Evolutionary conservation across 2,113 vertebrate species (phyloP), one percentile per base, ranked within the genome.

Genomic region (Eptesicus fuscus): DNA sequence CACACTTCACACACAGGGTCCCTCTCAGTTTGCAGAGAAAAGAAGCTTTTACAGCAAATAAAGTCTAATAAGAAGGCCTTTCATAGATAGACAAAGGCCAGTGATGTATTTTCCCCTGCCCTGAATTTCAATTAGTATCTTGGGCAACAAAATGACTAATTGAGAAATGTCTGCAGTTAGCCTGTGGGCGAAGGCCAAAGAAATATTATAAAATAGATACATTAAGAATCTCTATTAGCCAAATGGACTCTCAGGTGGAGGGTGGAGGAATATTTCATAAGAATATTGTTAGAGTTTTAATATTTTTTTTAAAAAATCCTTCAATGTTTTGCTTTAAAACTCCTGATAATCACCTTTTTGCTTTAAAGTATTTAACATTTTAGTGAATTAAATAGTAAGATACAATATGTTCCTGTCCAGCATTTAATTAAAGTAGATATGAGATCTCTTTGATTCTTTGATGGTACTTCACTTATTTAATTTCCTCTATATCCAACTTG

Each of bases 101-200:
- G 2, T 93, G 87, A 98, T 53, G 93, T 17, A 91, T 84, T 95
- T 94, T 96, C 93, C 95, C 85, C 96, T 97, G 97, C 80, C 77
- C 40, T 85, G 97, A 97, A 97, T 98, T 92, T 97, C 92, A 97
- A 98, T 97, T 70, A 98, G 95, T 91, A 96, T 94, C 87, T 93
- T 80, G 59, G 85, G 73, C 95, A 74, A 74, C 65, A 90, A 83
- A 96, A 67, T 61, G 91, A 96, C 78, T 53, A 88, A 95, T 35
- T 18, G 3, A 71, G 70, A 95, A 76, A 91, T 67, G 51, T 51
- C 30, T 85, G 30, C 40, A 30, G 82, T 85, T 53, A 47, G 47
- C 67, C n/a, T 74, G 12, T 32, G 3, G 56, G 59, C n/a, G 25
- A 83, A 84, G 59, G 83, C 30, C 74, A 80, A 78, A 67, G 44